phyloP scores from a whole-genome alignment of 2,113 vertebrate species.

The Morone saxatilis region DNA sequence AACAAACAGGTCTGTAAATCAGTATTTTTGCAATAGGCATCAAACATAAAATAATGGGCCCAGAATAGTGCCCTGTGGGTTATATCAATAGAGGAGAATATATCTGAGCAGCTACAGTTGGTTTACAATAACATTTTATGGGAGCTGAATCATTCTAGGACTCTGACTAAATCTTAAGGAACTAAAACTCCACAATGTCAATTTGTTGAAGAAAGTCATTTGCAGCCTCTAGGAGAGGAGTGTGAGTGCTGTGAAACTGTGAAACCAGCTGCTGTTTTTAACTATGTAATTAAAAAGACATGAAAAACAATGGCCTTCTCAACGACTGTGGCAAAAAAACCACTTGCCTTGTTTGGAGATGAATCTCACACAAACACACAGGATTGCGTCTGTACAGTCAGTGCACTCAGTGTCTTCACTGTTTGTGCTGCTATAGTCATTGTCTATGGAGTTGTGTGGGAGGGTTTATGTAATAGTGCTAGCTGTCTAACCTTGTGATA shows the following conservation, averaged over 20 bases:
- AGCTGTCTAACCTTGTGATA: constrained; percentile 51
- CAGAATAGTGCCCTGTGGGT: background rate
- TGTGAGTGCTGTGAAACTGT: background rate
- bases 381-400: background rate
- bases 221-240: background rate
- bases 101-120: background rate
- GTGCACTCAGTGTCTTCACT: constrained; percentile 5
- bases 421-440: constrained; percentile 16
- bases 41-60: background rate
- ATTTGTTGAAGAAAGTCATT: constrained; percentile 8
- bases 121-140: background rate
- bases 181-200: background rate
- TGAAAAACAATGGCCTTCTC: background rate
- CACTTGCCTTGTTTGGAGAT: constrained; percentile 7
- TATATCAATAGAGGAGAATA: background rate
- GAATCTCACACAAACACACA: constrained; percentile 13
- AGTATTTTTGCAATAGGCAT: background rate
- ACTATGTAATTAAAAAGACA: constrained; percentile 24
- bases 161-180: background rate
- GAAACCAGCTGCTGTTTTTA: constrained; percentile 3
- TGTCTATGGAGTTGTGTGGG: constrained; percentile 36
- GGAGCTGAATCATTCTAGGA: background rate
- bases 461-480: constrained; percentile 61
- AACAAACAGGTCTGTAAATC: background rate
- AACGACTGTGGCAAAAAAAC: background rate